Conservation (phyloP, 2,797 vertebrate species). For the Eulemur rubriventer region DNA sequence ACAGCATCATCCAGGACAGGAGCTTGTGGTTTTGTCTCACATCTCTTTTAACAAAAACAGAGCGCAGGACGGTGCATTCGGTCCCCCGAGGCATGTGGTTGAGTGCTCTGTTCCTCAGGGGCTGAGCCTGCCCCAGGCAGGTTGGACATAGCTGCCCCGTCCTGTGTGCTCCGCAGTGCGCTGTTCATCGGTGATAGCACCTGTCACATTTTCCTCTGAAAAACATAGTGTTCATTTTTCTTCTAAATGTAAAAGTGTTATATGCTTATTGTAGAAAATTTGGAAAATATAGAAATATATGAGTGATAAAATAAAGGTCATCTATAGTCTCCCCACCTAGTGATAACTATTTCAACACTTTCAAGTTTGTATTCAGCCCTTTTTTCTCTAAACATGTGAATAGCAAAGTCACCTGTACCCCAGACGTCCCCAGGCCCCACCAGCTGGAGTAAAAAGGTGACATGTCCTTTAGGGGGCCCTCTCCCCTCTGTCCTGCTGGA, state of each 20-base stretch:
- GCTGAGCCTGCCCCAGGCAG: not conserved
- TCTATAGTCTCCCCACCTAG: not conserved
- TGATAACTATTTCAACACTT: not conserved
- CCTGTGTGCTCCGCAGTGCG: accelerated
- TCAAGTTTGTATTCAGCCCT: not conserved
- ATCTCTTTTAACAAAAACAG: not conserved
- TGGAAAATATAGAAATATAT: not conserved
- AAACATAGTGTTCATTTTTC: not conserved
- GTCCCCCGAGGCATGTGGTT: not conserved
- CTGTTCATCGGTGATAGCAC: not conserved
- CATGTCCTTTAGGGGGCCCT: not conserved
- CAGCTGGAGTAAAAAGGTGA: not conserved
- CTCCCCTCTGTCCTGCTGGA: not conserved
- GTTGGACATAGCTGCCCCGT: not conserved
- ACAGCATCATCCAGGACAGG: not conserved
- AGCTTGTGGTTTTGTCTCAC: not conserved
- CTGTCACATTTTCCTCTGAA: not conserved
- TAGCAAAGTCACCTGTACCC: too few relatives aligned
- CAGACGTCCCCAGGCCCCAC: not conserved
- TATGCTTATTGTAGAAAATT: not conserved
- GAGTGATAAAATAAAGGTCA: not conserved
- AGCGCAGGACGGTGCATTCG: not conserved
- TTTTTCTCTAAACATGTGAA: not conserved
- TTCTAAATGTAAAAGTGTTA: not conserved
- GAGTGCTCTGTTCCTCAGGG: not conserved